phyloP scores from a whole-genome alignment of 2,888 invertebrate species.

The Kryphioiulus occultus region DNA sequence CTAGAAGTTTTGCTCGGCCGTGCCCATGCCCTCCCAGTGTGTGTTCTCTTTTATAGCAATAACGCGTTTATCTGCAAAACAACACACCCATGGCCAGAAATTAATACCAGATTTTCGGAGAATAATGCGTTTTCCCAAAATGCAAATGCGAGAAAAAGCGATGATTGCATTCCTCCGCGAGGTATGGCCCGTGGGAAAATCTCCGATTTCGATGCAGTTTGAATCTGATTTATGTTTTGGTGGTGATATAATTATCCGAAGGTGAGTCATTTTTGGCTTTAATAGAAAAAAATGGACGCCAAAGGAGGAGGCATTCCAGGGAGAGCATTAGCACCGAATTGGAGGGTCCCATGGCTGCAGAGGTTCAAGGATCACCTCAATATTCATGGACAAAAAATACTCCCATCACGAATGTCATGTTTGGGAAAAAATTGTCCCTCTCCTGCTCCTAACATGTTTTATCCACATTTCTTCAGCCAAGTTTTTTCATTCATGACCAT shows the following conservation, averaged over 20 bases:
- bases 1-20: background rate
- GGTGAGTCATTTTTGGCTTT: background rate
- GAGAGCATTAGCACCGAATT: background rate
- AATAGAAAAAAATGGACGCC: background rate
- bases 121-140: background rate
- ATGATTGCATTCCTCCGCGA: background rate
- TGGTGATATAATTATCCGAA: constrained; percentile 26
- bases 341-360: background rate
- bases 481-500: too few relatives aligned
- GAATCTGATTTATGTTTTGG: background rate
- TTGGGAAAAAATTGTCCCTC: background rate
- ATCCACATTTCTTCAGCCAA: too few relatives aligned
- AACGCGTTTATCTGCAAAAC: background rate
- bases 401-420: too few relatives aligned
- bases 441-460: too few relatives aligned
- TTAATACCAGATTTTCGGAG: background rate
- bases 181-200: background rate
- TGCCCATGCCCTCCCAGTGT: background rate
- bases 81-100: background rate
- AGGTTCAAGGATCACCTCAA: background rate
- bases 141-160: background rate
- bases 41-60: background rate
- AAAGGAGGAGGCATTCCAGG: background rate
- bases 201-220: background rate
- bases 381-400: background rate